These are phyloP conservation scores for Pristionchus japonicus DNA, from an alignment of 2,888 invertebrate species.

Conservation along the genomic window DNA sequence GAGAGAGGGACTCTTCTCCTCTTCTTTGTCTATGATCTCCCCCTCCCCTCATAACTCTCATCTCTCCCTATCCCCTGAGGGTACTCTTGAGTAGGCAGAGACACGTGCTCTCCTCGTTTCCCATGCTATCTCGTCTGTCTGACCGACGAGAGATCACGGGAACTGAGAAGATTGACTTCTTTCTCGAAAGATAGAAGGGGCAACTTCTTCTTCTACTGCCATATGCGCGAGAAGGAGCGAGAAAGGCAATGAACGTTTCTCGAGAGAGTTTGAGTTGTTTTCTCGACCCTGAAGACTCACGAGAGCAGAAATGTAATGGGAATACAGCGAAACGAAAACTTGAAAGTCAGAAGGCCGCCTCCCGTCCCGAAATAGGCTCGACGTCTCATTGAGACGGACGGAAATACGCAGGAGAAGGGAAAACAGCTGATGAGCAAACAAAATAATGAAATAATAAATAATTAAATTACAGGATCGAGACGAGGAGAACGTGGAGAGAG, in stretches of 20 bases:
- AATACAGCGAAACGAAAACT: conserved; percentile 22
- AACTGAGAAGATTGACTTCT: neutral
- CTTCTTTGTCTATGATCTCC: conserved; percentile 29
- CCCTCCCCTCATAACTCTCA: neutral
- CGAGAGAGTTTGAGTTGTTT: neutral
- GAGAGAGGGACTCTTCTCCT: neutral
- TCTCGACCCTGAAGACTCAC: neutral
- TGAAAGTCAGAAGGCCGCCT: neutral
- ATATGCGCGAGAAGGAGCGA: conserved; percentile 4
- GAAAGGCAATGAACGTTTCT: conserved; percentile 32
- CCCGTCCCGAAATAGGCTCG: neutral
- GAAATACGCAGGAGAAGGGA: neutral
- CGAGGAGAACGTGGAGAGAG: conserved; percentile 47
- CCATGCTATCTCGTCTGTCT: neutral
- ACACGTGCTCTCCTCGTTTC: neutral
- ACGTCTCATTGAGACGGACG: no score
- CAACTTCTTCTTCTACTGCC: neutral
- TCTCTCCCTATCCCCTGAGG: neutral
- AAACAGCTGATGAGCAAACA: neutral
- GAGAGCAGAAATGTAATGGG: neutral
- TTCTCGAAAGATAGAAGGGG: neutral
- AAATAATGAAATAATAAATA: neutral
- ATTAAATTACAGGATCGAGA: conserved; percentile 35
- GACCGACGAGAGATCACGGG: neutral
- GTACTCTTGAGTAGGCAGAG: neutral